Base-by-base conservation (phyloP, 2,113 vertebrate species). In the Larimichthys polyactis region DNA sequence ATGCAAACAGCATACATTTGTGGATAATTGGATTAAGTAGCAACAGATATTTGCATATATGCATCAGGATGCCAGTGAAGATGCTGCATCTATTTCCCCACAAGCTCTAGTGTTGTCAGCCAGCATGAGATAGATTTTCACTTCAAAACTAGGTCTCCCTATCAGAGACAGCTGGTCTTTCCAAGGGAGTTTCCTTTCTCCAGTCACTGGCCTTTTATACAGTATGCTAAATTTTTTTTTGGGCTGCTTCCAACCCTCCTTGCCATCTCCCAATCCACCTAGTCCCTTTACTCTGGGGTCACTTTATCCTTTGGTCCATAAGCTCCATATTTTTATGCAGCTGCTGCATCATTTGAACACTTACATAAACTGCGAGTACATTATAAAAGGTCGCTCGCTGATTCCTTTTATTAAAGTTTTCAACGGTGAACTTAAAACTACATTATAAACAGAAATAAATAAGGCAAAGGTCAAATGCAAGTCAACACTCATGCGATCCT, bases 301-400 rank as follows among this genome's bases (percentile, higher is more conserved):
- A 71, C 55, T 59, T 79, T n/a, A 81, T 87, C 63, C 71, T 72
- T 65, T 44, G 22, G 58, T 75, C 44, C 64, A 64, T 70, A 65
- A 59, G 24, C 58, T 86, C 29, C 70, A 44, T 51, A 68, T 67
- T 78, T 48, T 76, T n/a, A 22, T 49, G n/a, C 24, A 16, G n/a
- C 24, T 10, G 29, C 36, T 52, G 46, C 52, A 51, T 71, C 32
- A 68, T 82, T 66, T 32, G 36, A 6, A 55, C 16, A 49, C 63
- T 81, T 77, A 19, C 55, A 16, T 67, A 79, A 64, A 74, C 36
- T 58, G 49, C 54, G 59, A 27, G 52, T 60, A 74, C 22, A 46
- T 59, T 75, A 74, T 77, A 43, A 77, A 77, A 76, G 65, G 60
- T 60, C 19, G 27, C 27, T 29, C 1, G 2, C 48, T 55, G 58